Evolutionary conservation across 2,113 vertebrate genomes (phyloP).

Genomic region (Petroica traversi): DNA sequence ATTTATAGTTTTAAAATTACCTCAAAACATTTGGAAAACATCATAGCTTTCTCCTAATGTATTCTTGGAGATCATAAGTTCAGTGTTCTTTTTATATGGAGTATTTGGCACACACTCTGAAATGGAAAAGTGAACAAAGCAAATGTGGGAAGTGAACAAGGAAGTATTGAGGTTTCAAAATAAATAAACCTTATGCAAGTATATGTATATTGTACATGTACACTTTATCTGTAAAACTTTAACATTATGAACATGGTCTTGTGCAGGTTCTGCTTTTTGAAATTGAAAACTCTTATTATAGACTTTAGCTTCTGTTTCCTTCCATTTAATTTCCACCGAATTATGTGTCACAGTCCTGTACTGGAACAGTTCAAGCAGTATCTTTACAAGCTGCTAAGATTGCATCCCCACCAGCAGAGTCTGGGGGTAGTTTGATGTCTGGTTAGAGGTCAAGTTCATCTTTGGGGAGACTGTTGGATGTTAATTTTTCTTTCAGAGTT

Average conservation of each 20-base stretch:
- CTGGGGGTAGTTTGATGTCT: not conserved
- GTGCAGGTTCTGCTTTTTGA: not conserved
- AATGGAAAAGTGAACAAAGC: not conserved
- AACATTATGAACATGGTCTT: not conserved
- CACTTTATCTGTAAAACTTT: not conserved
- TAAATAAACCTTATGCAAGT: not conserved
- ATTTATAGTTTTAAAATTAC: not conserved
- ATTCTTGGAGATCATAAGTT: not conserved
- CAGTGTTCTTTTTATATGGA: not conserved
- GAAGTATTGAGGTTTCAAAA: not conserved
- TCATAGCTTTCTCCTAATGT: not conserved
- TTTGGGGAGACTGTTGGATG: not conserved
- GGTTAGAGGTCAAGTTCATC: not conserved
- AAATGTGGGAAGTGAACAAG: not conserved
- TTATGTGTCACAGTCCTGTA: not conserved
- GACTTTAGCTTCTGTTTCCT: not conserved
- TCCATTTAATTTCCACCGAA: not conserved
- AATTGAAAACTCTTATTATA: not conserved
- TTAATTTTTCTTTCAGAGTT: not conserved
- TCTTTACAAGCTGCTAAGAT: not conserved
- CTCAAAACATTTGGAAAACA: not conserved
- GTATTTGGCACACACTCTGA: not conserved
- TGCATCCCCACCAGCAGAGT: not conserved
- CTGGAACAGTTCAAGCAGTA: not conserved
- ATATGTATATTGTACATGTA: not conserved